These are phyloP conservation scores for Ennomos fuscantarius DNA, from an alignment of 2,888 invertebrate genomes.

Conservation along the genomic window DNA sequence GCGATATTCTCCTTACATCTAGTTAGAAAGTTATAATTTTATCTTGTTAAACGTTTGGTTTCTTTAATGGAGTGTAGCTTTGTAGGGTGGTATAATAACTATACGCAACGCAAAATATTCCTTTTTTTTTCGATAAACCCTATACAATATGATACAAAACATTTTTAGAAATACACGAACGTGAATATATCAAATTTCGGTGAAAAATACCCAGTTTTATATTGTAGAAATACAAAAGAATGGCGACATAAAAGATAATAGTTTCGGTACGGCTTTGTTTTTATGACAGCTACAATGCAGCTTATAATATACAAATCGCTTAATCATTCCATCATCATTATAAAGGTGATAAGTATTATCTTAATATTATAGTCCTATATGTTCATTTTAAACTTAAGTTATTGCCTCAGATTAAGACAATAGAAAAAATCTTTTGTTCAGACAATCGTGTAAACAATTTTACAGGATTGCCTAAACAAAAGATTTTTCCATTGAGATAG, in stretches of 20 bases:
- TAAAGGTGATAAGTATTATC: background rate
- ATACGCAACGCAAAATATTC: background rate
- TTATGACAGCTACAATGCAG: slow-evolving; percentile 52
- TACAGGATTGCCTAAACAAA: too few relatives aligned
- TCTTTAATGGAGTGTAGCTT: background rate
- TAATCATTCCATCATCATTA: slow-evolving; percentile 8
- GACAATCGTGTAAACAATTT: too few relatives aligned
- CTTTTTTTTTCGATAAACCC: background rate
- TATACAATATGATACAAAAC: background rate
- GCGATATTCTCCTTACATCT: too few relatives aligned
- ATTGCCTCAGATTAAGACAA: background rate
- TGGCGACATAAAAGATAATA: slow-evolving; percentile 6
- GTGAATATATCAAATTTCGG: slow-evolving; percentile 6
- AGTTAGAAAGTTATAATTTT: background rate
- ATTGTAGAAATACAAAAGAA: slow-evolving; percentile 15
- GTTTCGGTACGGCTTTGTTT: slow-evolving; percentile 47
- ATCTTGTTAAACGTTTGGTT: background rate
- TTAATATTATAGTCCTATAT: too few relatives aligned
- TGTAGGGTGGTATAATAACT: too few relatives aligned
- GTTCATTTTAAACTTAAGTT: background rate
- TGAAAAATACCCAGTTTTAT: slow-evolving; percentile 8
- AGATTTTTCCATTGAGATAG: too few relatives aligned
- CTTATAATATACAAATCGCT: slow-evolving; percentile 13
- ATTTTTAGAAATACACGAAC: slow-evolving; percentile 2
- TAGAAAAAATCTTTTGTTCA: background rate